Evolutionary conservation across 2,797 vertebrate genomes (phyloP).

Genomic region (Ibycter americanus): DNA sequence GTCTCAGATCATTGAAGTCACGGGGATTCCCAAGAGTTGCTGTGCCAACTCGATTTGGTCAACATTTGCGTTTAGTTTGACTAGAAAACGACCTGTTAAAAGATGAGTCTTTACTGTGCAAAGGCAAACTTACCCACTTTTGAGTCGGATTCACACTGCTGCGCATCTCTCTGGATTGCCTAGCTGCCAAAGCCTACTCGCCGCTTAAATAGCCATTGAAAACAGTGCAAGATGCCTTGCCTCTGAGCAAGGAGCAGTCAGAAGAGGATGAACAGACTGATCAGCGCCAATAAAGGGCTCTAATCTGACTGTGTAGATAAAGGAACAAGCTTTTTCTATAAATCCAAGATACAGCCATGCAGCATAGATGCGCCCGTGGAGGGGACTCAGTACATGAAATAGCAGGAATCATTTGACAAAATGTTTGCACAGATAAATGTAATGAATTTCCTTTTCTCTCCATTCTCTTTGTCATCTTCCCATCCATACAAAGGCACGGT

Average conservation of each 20-base stretch:
- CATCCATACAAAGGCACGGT: slow-evolving; percentile 2
- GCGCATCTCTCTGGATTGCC: neutral
- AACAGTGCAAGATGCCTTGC: neutral
- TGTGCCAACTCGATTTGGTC: neutral
- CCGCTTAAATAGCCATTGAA: neutral
- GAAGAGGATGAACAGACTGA: neutral
- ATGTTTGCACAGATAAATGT: neutral
- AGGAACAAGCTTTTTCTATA: neutral
- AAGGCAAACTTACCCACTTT: neutral
- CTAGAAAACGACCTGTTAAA: neutral
- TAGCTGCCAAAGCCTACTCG: neutral
- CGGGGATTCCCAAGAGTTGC: neutral
- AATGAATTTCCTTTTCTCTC: slow-evolving; percentile 7
- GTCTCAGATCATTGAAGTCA: neutral
- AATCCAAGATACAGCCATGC: neutral
- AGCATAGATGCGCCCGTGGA: neutral
- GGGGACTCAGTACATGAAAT: neutral
- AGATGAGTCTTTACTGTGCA: neutral
- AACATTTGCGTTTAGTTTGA: neutral
- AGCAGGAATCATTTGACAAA: neutral
- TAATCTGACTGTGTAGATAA: neutral
- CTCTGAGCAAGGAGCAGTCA: neutral
- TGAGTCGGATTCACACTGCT: neutral
- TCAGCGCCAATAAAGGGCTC: neutral
- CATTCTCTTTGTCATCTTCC: slow-evolving; percentile 10